These are phyloP conservation scores for Pinctada fucata DNA, from an alignment of 2,888 invertebrate genomes.

Conservation along the genomic window DNA sequence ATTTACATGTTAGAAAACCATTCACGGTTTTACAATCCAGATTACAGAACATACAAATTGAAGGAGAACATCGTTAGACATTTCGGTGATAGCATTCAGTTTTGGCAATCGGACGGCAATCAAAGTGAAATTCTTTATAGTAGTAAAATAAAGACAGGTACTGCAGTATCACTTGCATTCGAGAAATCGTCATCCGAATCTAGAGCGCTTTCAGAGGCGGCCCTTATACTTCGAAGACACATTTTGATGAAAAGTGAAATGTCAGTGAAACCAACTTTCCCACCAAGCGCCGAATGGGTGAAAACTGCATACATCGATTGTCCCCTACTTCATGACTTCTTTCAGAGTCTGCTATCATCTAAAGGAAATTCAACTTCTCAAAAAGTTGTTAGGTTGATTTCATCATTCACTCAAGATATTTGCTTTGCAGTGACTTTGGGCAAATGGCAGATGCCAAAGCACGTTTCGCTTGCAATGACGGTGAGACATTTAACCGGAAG, in stretches of 20 bases:
- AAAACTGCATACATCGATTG: not conserved
- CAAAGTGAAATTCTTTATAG: not conserved
- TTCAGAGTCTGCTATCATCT: not conserved
- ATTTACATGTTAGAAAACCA: not conserved
- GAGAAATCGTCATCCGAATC: not conserved
- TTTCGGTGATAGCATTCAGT: not conserved
- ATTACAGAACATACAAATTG: not conserved
- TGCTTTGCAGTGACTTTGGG: slow-evolving; percentile 1
- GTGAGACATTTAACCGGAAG: slow-evolving; percentile 45
- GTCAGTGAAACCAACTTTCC: not conserved
- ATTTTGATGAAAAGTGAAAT: not conserved
- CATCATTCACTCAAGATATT: not conserved
- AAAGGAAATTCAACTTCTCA: not conserved
- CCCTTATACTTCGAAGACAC: not conserved
- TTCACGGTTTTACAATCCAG: not conserved
- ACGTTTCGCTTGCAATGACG: slow-evolving; percentile 38
- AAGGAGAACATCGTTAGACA: not conserved
- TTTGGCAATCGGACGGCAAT: not conserved
- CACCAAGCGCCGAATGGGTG: not conserved
- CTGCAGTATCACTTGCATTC: not conserved
- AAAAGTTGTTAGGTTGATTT: not conserved
- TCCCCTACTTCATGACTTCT: not conserved
- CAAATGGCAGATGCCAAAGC: not conserved
- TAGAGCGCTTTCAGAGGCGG: not conserved
- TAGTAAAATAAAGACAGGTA: not conserved